phyloP scores from a whole-genome alignment of 2,888 invertebrate species.

The Lasioglossum pauxillum region DNA sequence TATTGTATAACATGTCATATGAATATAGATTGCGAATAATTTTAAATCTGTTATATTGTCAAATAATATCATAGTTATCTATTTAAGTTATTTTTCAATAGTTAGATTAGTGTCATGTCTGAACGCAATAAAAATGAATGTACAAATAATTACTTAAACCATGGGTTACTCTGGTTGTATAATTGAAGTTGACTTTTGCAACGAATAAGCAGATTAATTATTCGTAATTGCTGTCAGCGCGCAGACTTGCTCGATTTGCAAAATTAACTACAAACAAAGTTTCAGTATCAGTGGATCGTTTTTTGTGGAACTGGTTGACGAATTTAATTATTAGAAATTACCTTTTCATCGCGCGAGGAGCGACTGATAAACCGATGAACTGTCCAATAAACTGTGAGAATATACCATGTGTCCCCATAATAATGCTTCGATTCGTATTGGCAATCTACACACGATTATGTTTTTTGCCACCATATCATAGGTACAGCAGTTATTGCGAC shows the following conservation, averaged over 20 bases:
- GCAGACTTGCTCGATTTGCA: not conserved
- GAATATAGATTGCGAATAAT: not conserved
- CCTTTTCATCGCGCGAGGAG: slow-evolving; percentile 1
- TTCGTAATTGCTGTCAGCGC: not conserved
- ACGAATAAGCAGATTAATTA: not conserved
- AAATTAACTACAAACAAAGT: not conserved
- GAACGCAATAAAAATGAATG: not conserved
- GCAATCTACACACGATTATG: slow-evolving; percentile 17
- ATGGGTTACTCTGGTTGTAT: not conserved
- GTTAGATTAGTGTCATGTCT: not conserved
- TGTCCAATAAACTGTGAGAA: slow-evolving; percentile 53
- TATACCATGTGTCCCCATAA: slow-evolving; percentile 23
- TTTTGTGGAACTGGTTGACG: not conserved
- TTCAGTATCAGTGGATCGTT: not conserved
- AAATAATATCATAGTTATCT: not conserved
- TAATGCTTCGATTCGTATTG: slow-evolving; percentile 7
- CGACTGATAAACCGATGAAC: slow-evolving; percentile 41
- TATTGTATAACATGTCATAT: not conserved
- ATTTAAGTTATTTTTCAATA: not conserved
- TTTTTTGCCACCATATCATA: slow-evolving; percentile 19
- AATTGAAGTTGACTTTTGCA: not conserved
- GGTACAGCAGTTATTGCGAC: slow-evolving; percentile 15
- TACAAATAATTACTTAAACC: not conserved
- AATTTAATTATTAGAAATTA: slow-evolving; percentile 34
- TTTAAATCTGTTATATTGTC: not conserved